Conservation (phyloP, 2,113 vertebrate genomes). For the Apus apus region DNA sequence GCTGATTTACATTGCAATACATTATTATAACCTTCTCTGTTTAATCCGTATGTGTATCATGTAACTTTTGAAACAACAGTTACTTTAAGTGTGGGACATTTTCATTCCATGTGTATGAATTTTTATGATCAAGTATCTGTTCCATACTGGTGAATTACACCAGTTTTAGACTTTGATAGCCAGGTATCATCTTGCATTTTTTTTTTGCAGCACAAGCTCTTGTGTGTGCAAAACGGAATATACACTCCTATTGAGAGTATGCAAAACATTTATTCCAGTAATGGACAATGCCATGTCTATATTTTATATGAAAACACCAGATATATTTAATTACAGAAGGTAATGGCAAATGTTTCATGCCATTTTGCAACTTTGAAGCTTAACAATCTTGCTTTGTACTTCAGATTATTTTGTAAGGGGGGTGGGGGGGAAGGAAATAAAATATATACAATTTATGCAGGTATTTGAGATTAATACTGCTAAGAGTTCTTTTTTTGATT, state of each 20-base stretch:
- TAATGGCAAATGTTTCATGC: constrained; percentile 25
- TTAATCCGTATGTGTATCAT: constrained; percentile 60
- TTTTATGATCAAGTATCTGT: constrained; percentile 47
- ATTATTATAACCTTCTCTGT: constrained; percentile 59
- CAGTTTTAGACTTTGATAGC: constrained; percentile 22
- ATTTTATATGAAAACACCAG: constrained; percentile 51
- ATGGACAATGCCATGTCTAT: constrained; percentile 38
- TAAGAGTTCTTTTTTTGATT: constrained; percentile 74
- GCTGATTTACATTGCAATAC: constrained; percentile 51
- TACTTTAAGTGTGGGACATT: constrained; percentile 57
- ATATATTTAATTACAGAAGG: constrained; percentile 53
- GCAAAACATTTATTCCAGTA: constrained; percentile 10
- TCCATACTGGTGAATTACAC: constrained; percentile 18
- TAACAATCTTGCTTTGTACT: constrained; percentile 72
- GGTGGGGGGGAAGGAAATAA: constrained; percentile 38
- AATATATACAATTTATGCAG: constrained; percentile 70
- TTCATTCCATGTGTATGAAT: constrained; percentile 69
- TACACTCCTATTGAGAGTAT: constrained; percentile 59
- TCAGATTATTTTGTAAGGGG: constrained; percentile 73
- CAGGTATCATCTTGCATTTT: constrained; percentile 6
- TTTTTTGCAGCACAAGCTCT: constrained; percentile 52
- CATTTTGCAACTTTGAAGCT: constrained; percentile 39
- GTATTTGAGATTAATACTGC: constrained; percentile 70
- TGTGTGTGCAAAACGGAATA: constrained; percentile 60
- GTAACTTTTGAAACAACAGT: constrained; percentile 60